Base-by-base conservation (phyloP, 2,888 invertebrate species). In the Sinelater perroti region DNA sequence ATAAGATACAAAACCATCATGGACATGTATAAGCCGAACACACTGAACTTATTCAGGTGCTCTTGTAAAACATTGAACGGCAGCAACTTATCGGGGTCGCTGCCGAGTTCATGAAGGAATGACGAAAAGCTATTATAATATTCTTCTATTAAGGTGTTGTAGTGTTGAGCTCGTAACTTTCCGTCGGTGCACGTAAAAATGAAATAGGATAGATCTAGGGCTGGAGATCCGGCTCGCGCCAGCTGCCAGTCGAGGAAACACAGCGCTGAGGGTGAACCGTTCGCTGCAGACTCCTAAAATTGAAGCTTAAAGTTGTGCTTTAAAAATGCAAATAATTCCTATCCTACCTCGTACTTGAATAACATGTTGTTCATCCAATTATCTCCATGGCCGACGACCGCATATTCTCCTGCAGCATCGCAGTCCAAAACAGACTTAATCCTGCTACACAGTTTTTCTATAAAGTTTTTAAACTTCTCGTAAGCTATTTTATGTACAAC, bases 201-300 rank as follows among this genome's bases (percentile, higher is more conserved):
- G 47, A 72, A 61, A 36, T 75, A 73, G 7, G 67, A 57, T 31
- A 76, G 44, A 51, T 77, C 77, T 21, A 68, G 47, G 3, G 65
- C 71, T 0, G 71, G 72, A 8, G 70, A 65, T 5, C 52, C 51
- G 2, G 42, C 21, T 10, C 60, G 30, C n/a, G 56, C 24, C 5
- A 67, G 31, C 60, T 69, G 69, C 60, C 64, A 69, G 40, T 69
- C 69, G 11, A 69, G 31, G 1, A 69, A 45, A 16, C 35, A 46
- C n/a, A 52, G 7, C 3, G 45, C 51, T 2, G 51, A 38, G 1
- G 52, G 57, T 2, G 3, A 13, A 6, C 47, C 1, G 17, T 10
- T 26, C 13, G 10, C n/a, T n/a, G 10, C 11, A 7, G 21, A 7
- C 24, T 55, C 47, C 59, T 59, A 33, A 61, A 58, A n/a, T n/a